Evolutionary conservation across 1,140 invertebrate species (phyloP).

Genomic region (Meloidogyne chitwoodi): DNA sequence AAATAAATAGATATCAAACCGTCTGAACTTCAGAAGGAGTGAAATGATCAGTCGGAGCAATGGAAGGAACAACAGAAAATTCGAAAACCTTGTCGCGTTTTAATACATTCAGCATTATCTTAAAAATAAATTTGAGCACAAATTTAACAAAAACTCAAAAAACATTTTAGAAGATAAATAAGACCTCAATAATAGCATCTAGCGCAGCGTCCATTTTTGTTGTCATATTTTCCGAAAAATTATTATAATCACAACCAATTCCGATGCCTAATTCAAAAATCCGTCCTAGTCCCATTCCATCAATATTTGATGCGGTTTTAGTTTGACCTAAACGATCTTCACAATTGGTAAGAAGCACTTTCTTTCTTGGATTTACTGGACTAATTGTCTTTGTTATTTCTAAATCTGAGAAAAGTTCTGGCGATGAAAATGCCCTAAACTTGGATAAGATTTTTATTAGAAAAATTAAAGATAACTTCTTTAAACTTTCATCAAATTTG

Average conservation of each 20-base stretch:
- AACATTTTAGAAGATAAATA: background rate
- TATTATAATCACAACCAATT: constrained; percentile 41
- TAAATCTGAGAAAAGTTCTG: background rate
- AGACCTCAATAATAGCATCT: constrained; percentile 39
- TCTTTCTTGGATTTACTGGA: background rate
- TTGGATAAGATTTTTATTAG: background rate
- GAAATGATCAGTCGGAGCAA: constrained; percentile 55
- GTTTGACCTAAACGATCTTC: constrained; percentile 11
- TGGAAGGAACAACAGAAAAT: constrained; percentile 56
- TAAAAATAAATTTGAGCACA: no score
- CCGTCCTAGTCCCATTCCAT: constrained; percentile 20
- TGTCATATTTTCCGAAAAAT: constrained; percentile 13
- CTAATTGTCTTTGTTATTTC: background rate
- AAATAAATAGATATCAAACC: background rate
- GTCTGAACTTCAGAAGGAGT: constrained; percentile 45
- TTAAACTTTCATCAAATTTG: constrained; percentile 50
- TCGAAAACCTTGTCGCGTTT: constrained; percentile 51
- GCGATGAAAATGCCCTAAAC: constrained; percentile 14
- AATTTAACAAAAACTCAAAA: constrained; percentile 8
- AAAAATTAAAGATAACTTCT: constrained; percentile 38
- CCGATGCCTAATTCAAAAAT: constrained; percentile 50
- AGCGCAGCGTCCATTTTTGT: constrained; percentile 24
- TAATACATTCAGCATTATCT: constrained; percentile 47
- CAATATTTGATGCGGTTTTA: constrained; percentile 23
- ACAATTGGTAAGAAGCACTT: background rate